Evolutionary conservation across 53 echinoderm and acorn worm species (phyloP).

Genomic region (Echinarachnius parma): DNA sequence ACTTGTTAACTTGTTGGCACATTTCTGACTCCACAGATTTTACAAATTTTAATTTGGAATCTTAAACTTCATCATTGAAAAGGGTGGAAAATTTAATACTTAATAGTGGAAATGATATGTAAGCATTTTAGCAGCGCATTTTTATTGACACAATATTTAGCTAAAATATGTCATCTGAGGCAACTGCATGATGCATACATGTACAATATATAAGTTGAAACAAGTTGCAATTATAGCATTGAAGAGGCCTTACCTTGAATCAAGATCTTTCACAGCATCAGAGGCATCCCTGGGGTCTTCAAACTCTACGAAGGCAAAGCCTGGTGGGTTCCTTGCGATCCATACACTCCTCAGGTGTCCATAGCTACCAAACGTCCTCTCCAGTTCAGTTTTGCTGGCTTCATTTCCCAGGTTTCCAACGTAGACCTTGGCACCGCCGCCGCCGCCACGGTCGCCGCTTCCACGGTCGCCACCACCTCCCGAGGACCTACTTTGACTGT

Average conservation of each 20-base stretch:
- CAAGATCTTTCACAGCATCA: conserved; percentile 66
- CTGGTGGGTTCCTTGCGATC: conserved; percentile 95
- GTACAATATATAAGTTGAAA: no score
- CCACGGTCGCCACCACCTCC: conserved; percentile 5
- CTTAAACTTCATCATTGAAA: no score
- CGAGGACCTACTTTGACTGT: background rate
- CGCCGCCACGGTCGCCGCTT: conserved; percentile 2
- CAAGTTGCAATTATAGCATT: conserved; percentile 34
- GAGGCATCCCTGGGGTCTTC: conserved; percentile 78
- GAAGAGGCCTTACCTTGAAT: conserved; percentile 61
- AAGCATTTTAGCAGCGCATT: no score
- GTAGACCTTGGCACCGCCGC: conserved; percentile 75
- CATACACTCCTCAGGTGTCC: conserved; percentile 75
- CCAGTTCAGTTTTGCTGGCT: conserved; percentile 64
- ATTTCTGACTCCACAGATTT: no score
- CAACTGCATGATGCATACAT: no score
- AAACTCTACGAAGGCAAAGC: conserved; percentile 92
- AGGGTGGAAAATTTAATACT: no score
- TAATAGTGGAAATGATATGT: no score
- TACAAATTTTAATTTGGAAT: no score
- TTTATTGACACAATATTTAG: no score
- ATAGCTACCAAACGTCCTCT: conserved; percentile 58
- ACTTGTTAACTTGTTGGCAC: no score
- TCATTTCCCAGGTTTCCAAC: conserved; percentile 79
- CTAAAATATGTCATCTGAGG: no score